Evolutionary conservation across 2,888 invertebrate species (phyloP), one percentile per base, ranked within the genome.

Genomic region (Nomada ferruginata): DNA sequence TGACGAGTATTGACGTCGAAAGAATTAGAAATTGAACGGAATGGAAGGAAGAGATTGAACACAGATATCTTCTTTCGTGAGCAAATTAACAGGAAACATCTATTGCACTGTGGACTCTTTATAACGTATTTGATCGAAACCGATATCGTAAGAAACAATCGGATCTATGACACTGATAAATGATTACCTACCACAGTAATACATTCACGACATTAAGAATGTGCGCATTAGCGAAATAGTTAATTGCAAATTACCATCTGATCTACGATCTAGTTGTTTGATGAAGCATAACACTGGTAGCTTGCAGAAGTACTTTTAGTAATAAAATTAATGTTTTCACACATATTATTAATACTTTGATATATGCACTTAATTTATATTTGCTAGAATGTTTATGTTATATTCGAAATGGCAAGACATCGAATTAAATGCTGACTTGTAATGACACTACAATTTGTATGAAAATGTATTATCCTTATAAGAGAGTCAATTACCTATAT

Each of bases 221-320:
- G 7, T 26, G 66, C 60, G 57, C 44, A 20, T 53, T 23, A 36
- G 52, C n/a, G 53, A 63, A 66, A 64, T 15, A 50, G 23, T 70
- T 60, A 59, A 78, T 66, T 66, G 13, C 26, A 59, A 44, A 59
- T 2, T 64, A 71, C 66, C 42, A 36, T 44, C 42, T 10, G 44
- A 72, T 26, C 63, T 23, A 44, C 44, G 59, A 63, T 81, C 57
- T 60, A 61, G 23, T 59, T 73, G 80, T 65, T 47, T 61, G 18
- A 61, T 61, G 53, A 65, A 65, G 60, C 76, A 60, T 76, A 55
- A 60, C 60, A 13, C 13, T 59, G 36, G 13, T 44, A 68, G 2
- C 53, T 52, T n/a, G 60, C 13, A 23, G 57, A 66, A 60, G 23
- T 20, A 50, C 2, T 2, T 59, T 23, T 29, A 20, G 15, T 44